phyloP scores from a whole-genome alignment of 2,888 invertebrate genomes.

The Drosophila anceps region DNA sequence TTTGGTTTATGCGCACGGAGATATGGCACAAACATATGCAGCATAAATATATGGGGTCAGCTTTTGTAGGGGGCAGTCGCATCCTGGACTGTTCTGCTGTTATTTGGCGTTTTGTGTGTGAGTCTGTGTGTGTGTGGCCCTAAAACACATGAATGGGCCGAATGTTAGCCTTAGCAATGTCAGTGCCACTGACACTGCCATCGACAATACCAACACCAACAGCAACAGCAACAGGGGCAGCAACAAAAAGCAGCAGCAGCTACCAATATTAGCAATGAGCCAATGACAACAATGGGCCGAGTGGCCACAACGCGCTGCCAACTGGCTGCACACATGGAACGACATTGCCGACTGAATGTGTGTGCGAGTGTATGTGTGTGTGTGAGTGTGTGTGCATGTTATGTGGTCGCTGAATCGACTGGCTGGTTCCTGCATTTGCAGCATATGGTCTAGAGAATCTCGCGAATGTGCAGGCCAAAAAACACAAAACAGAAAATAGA shows the following conservation, averaged over 20 bases:
- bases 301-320: slow-evolving; percentile 61
- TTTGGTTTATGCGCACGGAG: slow-evolving; percentile 74
- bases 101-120: slow-evolving; percentile 35
- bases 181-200: slow-evolving; percentile 65
- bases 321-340: slow-evolving; percentile 53
- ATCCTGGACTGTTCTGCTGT: slow-evolving; percentile 59
- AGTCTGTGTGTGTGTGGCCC: slow-evolving; percentile 57
- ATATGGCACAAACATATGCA: slow-evolving; percentile 77
- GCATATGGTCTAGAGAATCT: slow-evolving; percentile 50
- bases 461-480: slow-evolving; percentile 38
- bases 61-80: slow-evolving; percentile 34
- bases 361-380: slow-evolving; percentile 4
- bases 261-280: slow-evolving; percentile 77
- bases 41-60: slow-evolving; percentile 70
- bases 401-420: slow-evolving; percentile 68
- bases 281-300: slow-evolving; percentile 74
- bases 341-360: slow-evolving; percentile 45
- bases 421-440: slow-evolving; percentile 41
- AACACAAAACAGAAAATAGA: slow-evolving; percentile 18
- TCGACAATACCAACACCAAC: slow-evolving; percentile 38
- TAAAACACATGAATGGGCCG: slow-evolving; percentile 76
- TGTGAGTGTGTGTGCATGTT: slow-evolving; percentile 40
- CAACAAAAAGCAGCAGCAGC: slow-evolving; percentile 55
- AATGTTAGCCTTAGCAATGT: slow-evolving; percentile 64
- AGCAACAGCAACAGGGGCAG: slow-evolving; percentile 15